Conservation (phyloP, 2,797 vertebrate species). For the Echeneis naucrates region DNA sequence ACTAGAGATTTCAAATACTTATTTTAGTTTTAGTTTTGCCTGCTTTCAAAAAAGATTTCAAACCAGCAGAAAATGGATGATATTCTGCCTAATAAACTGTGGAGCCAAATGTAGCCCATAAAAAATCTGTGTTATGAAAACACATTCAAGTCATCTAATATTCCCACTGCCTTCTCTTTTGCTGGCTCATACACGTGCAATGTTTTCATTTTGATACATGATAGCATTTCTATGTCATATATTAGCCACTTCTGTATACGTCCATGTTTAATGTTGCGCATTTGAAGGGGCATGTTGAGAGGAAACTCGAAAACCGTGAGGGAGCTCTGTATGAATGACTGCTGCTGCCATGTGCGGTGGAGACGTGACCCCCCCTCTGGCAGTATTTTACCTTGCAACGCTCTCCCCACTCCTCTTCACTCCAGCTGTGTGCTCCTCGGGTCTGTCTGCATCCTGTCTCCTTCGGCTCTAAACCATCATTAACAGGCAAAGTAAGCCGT, state of each 20-base stretch:
- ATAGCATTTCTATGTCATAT: slow-evolving; percentile 17
- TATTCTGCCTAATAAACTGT: slow-evolving; percentile 11
- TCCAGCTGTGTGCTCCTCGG: slow-evolving; percentile 59
- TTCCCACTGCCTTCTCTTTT: slow-evolving; percentile 19
- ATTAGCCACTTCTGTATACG: slow-evolving; percentile 7
- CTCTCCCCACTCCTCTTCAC: slow-evolving; percentile 10
- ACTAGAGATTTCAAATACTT: background rate
- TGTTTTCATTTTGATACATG: slow-evolving; percentile 18
- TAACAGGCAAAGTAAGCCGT: slow-evolving; percentile 62
- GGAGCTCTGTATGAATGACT: slow-evolving; percentile 44
- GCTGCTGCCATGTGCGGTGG: slow-evolving; percentile 38
- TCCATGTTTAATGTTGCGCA: slow-evolving; percentile 7
- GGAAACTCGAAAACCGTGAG: slow-evolving; percentile 29
- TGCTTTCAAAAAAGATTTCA: background rate
- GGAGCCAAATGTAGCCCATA: slow-evolving; percentile 20
- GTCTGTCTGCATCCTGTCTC: slow-evolving; percentile 58
- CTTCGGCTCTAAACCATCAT: slow-evolving; percentile 67
- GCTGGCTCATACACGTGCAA: background rate
- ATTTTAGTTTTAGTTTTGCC: background rate
- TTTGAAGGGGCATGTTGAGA: slow-evolving; percentile 1
- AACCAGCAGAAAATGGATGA: slow-evolving; percentile 5
- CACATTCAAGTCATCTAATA: slow-evolving; percentile 27
- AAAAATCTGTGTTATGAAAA: slow-evolving; percentile 29
- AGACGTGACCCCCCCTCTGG: slow-evolving; percentile 45
- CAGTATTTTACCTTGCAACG: slow-evolving; percentile 43